Conservation (phyloP, 2,888 invertebrate species). For the Metacarcinus magister region DNA sequence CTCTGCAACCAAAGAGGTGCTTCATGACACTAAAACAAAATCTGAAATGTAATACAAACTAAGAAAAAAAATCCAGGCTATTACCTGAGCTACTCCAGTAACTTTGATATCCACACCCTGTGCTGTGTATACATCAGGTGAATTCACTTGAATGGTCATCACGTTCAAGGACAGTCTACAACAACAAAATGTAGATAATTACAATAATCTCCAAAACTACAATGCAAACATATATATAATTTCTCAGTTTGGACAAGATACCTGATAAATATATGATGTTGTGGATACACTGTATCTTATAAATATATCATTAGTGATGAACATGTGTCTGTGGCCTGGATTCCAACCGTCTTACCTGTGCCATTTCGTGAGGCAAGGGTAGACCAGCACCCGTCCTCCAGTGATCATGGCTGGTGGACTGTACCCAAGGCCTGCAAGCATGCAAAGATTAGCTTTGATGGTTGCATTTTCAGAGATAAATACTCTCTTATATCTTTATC, state of each 20-base stretch:
- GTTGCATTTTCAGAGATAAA: neutral
- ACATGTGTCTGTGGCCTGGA: neutral
- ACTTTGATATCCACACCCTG: constrained; percentile 75
- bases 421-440: constrained; percentile 65
- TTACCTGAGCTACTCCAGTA: constrained; percentile 78
- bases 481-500: neutral
- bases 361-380: constrained; percentile 70
- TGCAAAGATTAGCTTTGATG: neutral
- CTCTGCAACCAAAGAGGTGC: neutral
- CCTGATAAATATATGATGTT: no score
- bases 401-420: constrained; percentile 71
- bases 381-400: constrained; percentile 66
- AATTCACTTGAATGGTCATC: constrained; percentile 67
- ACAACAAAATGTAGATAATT: neutral
- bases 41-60: no score
- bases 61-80: neutral
- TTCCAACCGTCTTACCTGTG: constrained; percentile 54
- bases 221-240: no score
- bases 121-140: constrained; percentile 69
- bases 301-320: no score
- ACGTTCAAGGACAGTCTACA: constrained; percentile 74
- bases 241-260: no score
- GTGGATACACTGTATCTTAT: neutral
- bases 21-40: neutral
- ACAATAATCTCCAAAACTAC: neutral